A percentile compares a stretch with the other conserved stretches of the same genome.
Conservation (phyloP, 2,888 invertebrate genomes). For the Eupsilia transversa region DNA sequence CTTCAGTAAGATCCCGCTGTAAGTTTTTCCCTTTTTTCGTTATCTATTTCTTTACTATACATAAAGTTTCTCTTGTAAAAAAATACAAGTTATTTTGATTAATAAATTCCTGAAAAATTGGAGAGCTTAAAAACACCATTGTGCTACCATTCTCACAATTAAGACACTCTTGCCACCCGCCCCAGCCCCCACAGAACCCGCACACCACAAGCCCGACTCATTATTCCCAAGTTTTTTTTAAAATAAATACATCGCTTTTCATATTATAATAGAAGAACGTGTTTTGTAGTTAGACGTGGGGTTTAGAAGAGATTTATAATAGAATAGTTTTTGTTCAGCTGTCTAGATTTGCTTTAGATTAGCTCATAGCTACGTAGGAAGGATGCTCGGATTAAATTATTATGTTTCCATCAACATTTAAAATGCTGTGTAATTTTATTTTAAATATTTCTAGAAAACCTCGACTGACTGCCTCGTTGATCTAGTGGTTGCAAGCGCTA, state of each 20-base stretch:
- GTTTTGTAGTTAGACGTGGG: slow-evolving; percentile 31
- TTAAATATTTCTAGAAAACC: background rate
- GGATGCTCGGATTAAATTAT: background rate
- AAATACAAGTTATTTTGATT: background rate
- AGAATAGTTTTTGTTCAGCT: slow-evolving; percentile 21
- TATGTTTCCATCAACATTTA: slow-evolving; percentile 2
- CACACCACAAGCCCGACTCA: background rate
- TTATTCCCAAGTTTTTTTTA: background rate
- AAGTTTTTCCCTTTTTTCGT: background rate
- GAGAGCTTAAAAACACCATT: too few relatives aligned
- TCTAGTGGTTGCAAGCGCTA: too few relatives aligned
- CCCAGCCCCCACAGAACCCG: slow-evolving; percentile 14
- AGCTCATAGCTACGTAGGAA: background rate
- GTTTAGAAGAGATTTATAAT: slow-evolving; percentile 30
- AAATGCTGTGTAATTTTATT: background rate
- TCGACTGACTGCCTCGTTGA: too few relatives aligned
- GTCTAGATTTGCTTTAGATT: slow-evolving; percentile 10
- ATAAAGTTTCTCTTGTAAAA: background rate
- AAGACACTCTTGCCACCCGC: too few relatives aligned
- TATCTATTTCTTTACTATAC: background rate
- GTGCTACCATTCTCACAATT: background rate
- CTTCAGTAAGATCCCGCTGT: background rate
- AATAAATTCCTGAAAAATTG: background rate
- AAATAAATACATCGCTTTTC: slow-evolving; percentile 31
- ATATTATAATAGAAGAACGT: slow-evolving; percentile 48